Percentiles rank a stretch among this genome's conserved stretches.
Evolutionary conservation across 2,797 vertebrate genomes (phyloP).

Genomic region (Dallia pectoralis): DNA sequence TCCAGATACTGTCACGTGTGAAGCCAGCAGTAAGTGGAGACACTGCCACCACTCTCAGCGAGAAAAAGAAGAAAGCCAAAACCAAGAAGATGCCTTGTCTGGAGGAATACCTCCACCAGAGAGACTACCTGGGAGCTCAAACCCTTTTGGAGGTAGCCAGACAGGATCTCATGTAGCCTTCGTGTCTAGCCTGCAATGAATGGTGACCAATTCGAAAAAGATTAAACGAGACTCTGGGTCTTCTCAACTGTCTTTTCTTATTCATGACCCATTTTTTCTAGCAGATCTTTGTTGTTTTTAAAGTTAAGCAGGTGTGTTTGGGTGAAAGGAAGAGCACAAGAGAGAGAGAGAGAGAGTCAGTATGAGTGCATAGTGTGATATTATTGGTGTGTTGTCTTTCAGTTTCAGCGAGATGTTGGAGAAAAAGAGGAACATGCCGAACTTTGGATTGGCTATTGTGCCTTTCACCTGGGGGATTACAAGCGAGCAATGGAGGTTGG

Average conservation of each 20-base stretch:
- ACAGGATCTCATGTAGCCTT: not conserved
- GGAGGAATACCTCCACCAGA: constrained; percentile 84
- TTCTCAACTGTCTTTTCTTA: not conserved
- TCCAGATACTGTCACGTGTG: constrained; percentile 81
- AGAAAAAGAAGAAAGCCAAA: constrained; percentile 84
- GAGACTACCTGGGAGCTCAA: constrained; percentile 92
- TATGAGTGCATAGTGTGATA: not conserved
- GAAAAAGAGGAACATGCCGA: constrained; percentile 82
- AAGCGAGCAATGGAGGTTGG: constrained; percentile 92
- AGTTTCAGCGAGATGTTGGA: constrained; percentile 91
- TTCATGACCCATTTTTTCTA: not conserved
- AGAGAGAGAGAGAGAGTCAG: not conserved
- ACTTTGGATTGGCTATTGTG: constrained; percentile 92
- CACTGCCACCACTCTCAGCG: constrained; percentile 56
- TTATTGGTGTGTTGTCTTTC: constrained; percentile 27
- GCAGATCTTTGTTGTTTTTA: not conserved
- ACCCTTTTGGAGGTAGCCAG: constrained; percentile 87
- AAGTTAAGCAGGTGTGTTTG: not conserved
- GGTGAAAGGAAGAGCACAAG: not conserved
- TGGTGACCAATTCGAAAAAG: not conserved
- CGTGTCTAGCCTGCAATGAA: not conserved
- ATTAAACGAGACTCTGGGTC: not conserved
- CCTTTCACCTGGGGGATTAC: constrained; percentile 95
- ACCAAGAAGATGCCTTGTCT: constrained; percentile 81
- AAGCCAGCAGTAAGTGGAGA: constrained; percentile 88